A percentile compares a stretch with the other conserved stretches of the same genome.
Evolutionary conservation across 2,888 invertebrate species (phyloP).

Genomic region (Melieria crassipennis): DNA sequence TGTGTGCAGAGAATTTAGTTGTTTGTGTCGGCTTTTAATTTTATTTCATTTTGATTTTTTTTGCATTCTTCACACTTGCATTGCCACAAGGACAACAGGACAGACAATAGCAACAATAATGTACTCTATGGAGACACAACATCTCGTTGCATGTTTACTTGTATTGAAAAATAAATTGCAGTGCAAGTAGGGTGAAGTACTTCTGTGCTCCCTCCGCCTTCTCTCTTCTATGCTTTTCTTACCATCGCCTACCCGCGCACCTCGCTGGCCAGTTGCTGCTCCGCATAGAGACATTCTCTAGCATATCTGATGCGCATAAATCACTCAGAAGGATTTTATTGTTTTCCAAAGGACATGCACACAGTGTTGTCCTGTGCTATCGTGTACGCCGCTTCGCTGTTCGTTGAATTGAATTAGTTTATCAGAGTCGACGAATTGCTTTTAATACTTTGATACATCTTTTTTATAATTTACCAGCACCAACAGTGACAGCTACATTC

Average conservation of each 20-base stretch:
- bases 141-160: constrained; percentile 34
- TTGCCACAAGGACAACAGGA: constrained; percentile 32
- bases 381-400: not conserved
- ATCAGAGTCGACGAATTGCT: constrained; percentile 44
- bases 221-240: not conserved
- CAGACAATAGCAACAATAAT: not conserved
- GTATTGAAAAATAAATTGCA: constrained; percentile 13
- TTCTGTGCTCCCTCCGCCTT: too few species aligned
- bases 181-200: too few species aligned
- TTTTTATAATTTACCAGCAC: constrained; percentile 28
- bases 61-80: constrained; percentile 22
- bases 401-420: constrained; percentile 56
- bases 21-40: not conserved
- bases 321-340: constrained; percentile 17
- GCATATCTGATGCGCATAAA: constrained; percentile 26
- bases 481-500: not conserved
- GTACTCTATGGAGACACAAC: constrained; percentile 28
- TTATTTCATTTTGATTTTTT: constrained; percentile 28
- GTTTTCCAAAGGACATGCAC: constrained; percentile 18
- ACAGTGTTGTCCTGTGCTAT: not conserved
- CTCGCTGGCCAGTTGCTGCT: constrained; percentile 9
- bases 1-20: too few species aligned
- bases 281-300: constrained; percentile 53
- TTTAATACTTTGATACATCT: constrained; percentile 36
- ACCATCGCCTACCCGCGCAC: not conserved